Conservation (phyloP, 2,888 invertebrate genomes). For the Eupithecia subumbrata region DNA sequence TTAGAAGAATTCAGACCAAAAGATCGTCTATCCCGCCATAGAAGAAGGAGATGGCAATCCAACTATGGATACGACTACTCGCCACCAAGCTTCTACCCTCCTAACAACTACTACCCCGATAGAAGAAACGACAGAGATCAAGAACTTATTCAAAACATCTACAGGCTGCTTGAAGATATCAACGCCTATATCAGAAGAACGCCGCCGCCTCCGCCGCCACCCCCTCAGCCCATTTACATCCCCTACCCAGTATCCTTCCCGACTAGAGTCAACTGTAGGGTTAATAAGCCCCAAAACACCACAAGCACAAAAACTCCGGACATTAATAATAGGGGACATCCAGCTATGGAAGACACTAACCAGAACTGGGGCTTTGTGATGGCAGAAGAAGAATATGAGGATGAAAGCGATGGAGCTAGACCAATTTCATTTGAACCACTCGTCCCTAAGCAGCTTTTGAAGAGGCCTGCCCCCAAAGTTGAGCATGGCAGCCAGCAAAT, state of each 20-base stretch:
- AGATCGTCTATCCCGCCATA: conserved; percentile 57
- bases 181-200: conserved; percentile 56
- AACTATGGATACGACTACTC: conserved; percentile 65
- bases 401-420: conserved; percentile 59
- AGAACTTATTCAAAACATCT: conserved; percentile 61
- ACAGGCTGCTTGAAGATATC: conserved; percentile 66
- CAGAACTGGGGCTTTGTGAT: conserved; percentile 66
- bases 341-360: conserved; percentile 61
- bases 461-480: conserved; percentile 52
- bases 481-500: conserved; percentile 53
- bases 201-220: conserved; percentile 54
- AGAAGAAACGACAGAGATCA: conserved; percentile 61
- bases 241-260: conserved; percentile 66
- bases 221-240: conserved; percentile 69
- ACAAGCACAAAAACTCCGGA: not conserved
- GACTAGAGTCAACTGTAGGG: conserved; percentile 51
- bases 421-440: conserved; percentile 67
- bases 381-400: conserved; percentile 45
- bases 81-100: conserved; percentile 43
- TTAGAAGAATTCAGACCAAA: conserved; percentile 42
- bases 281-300: conserved; percentile 33
- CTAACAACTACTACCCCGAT: conserved; percentile 53
- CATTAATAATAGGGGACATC: conserved; percentile 46
- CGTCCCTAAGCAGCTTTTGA: conserved; percentile 46
- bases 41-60: conserved; percentile 61